Evolutionary conservation across 2,888 invertebrate genomes (phyloP).

Genomic region (Myopa testacea): DNA sequence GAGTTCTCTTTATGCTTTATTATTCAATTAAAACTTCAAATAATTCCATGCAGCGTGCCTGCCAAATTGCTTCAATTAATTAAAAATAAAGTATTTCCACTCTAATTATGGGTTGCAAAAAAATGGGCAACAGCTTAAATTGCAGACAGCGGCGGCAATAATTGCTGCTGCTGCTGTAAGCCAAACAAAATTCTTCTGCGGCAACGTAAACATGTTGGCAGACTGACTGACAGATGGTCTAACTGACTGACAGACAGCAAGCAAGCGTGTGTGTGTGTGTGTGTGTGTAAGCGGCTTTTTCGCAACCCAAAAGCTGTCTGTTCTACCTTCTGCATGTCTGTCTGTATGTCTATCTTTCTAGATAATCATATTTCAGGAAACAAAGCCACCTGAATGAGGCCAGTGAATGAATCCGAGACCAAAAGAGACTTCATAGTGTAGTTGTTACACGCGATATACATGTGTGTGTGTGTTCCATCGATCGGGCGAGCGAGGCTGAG

Average conservation of each 20-base stretch:
- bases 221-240: conserved; percentile 1
- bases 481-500: neutral
- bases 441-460: neutral
- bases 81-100: neutral
- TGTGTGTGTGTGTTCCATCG: neutral
- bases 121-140: neutral
- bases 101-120: neutral
- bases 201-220: neutral
- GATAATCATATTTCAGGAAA: neutral
- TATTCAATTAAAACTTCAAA: neutral
- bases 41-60: neutral
- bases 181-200: neutral
- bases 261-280: too few species aligned
- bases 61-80: conserved; percentile 11
- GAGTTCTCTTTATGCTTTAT: neutral
- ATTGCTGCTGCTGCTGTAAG: neutral
- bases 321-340: neutral
- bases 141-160: too few species aligned
- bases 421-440: neutral
- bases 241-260: too few species aligned
- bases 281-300: too few species aligned
- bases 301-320: too few species aligned
- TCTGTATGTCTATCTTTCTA: neutral
- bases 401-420: neutral
- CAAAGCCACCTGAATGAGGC: neutral